A percentile compares a stretch with the other conserved stretches of the same genome.
Evolutionary conservation across 2,888 invertebrate genomes (phyloP).

Genomic region (Villa cingulata): DNA sequence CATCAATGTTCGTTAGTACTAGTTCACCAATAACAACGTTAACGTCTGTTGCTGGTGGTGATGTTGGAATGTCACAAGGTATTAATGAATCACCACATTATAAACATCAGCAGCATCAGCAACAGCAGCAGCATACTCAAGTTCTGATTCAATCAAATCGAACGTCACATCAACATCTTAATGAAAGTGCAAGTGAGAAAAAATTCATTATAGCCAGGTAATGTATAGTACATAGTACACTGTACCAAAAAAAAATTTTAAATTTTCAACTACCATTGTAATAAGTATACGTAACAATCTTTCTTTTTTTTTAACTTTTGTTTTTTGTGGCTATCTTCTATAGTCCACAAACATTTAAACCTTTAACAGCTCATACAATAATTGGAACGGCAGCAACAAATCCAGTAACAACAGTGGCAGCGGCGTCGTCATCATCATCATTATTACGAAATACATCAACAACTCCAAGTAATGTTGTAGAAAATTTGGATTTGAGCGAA

Average conservation of each 20-base stretch:
- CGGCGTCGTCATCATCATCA: too few relatives aligned
- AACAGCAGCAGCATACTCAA: slow-evolving; percentile 21
- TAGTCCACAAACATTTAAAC: slow-evolving; percentile 3
- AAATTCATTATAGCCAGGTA: slow-evolving; percentile 25
- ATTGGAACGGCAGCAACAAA: background rate
- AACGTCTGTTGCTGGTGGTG: background rate
- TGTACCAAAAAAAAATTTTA: too few relatives aligned
- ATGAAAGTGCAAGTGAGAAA: slow-evolving; percentile 23
- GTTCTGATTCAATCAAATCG: slow-evolving; percentile 14
- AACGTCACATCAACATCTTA: slow-evolving; percentile 16
- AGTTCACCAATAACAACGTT: slow-evolving; percentile 15
- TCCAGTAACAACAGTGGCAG: background rate
- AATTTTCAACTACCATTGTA: too few relatives aligned
- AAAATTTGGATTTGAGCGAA: slow-evolving; percentile 69
- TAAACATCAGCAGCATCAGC: slow-evolving; percentile 11
- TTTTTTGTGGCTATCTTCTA: too few relatives aligned
- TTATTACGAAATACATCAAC: background rate
- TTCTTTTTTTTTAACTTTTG: background rate
- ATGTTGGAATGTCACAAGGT: background rate
- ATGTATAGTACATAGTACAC: too few relatives aligned
- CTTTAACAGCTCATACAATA: background rate
- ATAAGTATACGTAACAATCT: background rate
- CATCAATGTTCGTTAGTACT: slow-evolving; percentile 17
- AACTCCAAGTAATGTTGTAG: background rate
- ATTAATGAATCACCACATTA: background rate